phyloP scores from a whole-genome alignment of 2,113 vertebrate genomes.

The Pseudorasbora parva region DNA sequence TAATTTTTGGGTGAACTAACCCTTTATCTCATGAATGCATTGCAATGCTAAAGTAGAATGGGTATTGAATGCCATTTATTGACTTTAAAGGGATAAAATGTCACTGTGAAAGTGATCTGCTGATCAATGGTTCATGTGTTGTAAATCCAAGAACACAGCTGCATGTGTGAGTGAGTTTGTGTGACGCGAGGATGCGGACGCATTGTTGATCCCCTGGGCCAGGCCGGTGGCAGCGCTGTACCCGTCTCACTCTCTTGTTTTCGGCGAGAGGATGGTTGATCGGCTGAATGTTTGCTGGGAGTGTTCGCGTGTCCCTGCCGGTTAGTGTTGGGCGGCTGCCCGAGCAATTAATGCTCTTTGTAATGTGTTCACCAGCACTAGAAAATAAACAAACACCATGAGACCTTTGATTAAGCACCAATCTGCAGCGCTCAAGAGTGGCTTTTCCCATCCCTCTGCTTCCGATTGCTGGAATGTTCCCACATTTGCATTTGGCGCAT shows the following conservation, averaged over 20 bases:
- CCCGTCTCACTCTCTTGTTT: slow-evolving; percentile 13
- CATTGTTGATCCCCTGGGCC: slow-evolving; percentile 29
- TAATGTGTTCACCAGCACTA: slow-evolving; percentile 51
- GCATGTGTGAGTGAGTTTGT: neutral
- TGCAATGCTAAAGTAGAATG: neutral
- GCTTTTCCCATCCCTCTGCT: neutral
- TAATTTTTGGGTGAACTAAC: no score
- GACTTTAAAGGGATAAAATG: neutral
- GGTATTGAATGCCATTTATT: neutral
- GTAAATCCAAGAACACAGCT: neutral
- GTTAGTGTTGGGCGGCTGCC: slow-evolving; percentile 55
- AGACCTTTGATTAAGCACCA: slow-evolving; percentile 60
- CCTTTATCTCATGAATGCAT: neutral
- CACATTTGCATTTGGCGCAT: neutral
- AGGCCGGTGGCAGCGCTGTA: neutral
- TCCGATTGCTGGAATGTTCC: neutral
- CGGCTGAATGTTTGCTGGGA: slow-evolving; percentile 24
- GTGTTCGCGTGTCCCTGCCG: slow-evolving; percentile 28
- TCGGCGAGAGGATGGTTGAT: neutral
- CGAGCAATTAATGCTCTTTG: slow-evolving; percentile 59
- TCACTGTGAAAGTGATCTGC: neutral
- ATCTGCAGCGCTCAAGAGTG: slow-evolving; percentile 26
- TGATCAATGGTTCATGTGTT: neutral
- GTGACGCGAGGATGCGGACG: neutral
- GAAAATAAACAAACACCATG: slow-evolving; percentile 55